Conservation (phyloP, 2,888 invertebrate species). For the Acleris holmiana region DNA sequence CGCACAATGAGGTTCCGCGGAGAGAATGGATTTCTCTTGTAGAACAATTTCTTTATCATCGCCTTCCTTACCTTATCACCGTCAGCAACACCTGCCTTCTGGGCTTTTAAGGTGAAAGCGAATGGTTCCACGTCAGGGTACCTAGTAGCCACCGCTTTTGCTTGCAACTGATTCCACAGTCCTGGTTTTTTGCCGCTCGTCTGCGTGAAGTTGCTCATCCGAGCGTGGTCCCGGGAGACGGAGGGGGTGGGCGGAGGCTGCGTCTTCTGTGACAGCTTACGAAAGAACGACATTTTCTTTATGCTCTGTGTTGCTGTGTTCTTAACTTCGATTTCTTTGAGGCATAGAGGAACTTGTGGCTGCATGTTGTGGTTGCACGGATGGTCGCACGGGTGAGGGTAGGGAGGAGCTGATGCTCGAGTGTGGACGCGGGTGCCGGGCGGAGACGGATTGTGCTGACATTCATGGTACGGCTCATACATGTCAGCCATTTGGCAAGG, state of each 20-base stretch:
- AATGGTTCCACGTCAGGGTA: constrained; percentile 44
- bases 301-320: constrained; percentile 74
- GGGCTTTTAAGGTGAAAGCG: constrained; percentile 57
- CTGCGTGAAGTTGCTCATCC: constrained; percentile 51
- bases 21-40: constrained; percentile 73
- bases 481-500: constrained; percentile 4
- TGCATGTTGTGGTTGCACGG: constrained; percentile 47
- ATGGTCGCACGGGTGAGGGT: constrained; percentile 43
- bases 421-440: constrained; percentile 43
- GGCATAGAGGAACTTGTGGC: constrained; percentile 65
- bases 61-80: constrained; percentile 69
- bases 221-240: constrained; percentile 40
- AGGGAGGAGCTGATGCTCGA: constrained; percentile 45
- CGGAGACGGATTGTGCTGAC: constrained; percentile 37
- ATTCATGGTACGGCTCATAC: constrained; percentile 29
- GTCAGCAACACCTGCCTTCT: constrained; percentile 55
- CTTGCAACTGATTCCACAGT: constrained; percentile 60
- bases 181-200: constrained; percentile 44
- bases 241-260: constrained; percentile 43
- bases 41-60: constrained; percentile 68
- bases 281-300: constrained; percentile 63
- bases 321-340: constrained; percentile 76
- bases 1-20: constrained; percentile 65
- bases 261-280: constrained; percentile 60
- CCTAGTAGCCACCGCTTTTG: constrained; percentile 43